Base-by-base conservation (phyloP, 2,113 vertebrate genomes). In the Candoia aspera region DNA sequence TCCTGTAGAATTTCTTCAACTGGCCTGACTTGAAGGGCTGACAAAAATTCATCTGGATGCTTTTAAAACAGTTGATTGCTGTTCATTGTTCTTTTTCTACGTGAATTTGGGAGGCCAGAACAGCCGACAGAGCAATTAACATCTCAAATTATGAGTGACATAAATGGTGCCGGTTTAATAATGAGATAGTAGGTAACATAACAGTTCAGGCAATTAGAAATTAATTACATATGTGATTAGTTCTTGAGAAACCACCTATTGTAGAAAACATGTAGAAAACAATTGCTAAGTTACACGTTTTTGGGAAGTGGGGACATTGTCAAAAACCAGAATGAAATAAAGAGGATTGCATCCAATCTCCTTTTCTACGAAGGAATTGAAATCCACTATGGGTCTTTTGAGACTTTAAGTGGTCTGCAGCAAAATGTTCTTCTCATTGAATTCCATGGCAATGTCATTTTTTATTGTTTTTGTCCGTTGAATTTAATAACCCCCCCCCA, bases 151-250 rank as follows among this genome's bases (percentile, higher is more conserved):
- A 73, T 57, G 53, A 87, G 49, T 53, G 86, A 87, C 53, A 68
- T 68, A 91, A 91, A 87, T 21, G 37, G 23, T 24, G 57, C 55
- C 68, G 21, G 21, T 55, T 91, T 87, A 91, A 87, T 37, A 55
- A 26, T 86, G 60, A 86, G 3, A 42, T 68, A 42, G 33, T 55
- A 60, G 21, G 9, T 57, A 87, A 91, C 57, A 42, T 58, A 87
- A 87, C 15, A 29, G 33, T 37, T 73, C 15, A 46, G 73, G 84
- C 33, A 87, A 91, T 79, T 79, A 91, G 85, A 62, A 73, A 91
- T 79, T 91, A 91, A 87, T 73, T 87, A 24, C 33, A 73, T 23
- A 68, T 11, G 24, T 87, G 57, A 91, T 79, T 91, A 37, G 13
- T 54, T 58, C 49, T 46, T 73, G 9, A 87, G 57, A 57, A 57